Evolutionary conservation across 1,140 invertebrate species (phyloP).

Genomic region (Nasonia giraulti): DNA sequence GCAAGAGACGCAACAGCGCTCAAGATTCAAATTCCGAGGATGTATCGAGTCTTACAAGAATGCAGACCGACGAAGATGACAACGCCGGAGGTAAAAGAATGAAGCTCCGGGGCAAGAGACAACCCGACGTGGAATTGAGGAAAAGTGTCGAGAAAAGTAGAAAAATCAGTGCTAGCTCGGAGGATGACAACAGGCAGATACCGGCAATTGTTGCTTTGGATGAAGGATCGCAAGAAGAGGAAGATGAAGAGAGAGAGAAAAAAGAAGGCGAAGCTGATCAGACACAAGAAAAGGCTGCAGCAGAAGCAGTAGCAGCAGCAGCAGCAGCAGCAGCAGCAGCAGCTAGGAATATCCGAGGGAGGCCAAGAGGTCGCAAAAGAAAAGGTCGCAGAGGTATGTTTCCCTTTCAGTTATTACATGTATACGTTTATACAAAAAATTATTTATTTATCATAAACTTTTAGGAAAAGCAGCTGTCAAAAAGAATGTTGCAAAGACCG

Average conservation of each 20-base stretch:
- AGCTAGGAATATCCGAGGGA: constrained; percentile 61
- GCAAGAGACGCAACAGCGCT: constrained; percentile 67
- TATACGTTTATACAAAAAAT: no score
- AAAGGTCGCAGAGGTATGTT: constrained; percentile 51
- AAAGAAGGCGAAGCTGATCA: constrained; percentile 55
- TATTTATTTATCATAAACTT: constrained; percentile 3
- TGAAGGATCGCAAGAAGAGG: constrained; percentile 53
- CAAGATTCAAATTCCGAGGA: constrained; percentile 68
- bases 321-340: constrained; percentile 40
- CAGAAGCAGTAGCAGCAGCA: constrained; percentile 15
- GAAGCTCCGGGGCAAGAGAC: constrained; percentile 74
- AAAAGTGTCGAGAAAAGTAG: constrained; percentile 77
- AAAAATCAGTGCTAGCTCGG: constrained; percentile 63
- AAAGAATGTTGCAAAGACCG: not conserved
- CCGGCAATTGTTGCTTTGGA: constrained; percentile 49
- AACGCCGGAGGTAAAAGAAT: constrained; percentile 74
- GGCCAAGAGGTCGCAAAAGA: constrained; percentile 65
- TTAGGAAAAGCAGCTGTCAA: not conserved
- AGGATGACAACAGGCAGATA: constrained; percentile 62
- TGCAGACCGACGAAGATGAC: constrained; percentile 60
- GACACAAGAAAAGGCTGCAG: constrained; percentile 25
- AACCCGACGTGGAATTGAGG: constrained; percentile 73
- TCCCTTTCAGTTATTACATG: not conserved
- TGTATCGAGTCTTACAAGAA: constrained; percentile 37
- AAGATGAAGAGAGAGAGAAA: constrained; percentile 54